A percentile compares a stretch with the other conserved stretches of the same genome.
Evolutionary conservation across 2,113 vertebrate genomes (phyloP).

Genomic region (Gallinago paraguaiae): DNA sequence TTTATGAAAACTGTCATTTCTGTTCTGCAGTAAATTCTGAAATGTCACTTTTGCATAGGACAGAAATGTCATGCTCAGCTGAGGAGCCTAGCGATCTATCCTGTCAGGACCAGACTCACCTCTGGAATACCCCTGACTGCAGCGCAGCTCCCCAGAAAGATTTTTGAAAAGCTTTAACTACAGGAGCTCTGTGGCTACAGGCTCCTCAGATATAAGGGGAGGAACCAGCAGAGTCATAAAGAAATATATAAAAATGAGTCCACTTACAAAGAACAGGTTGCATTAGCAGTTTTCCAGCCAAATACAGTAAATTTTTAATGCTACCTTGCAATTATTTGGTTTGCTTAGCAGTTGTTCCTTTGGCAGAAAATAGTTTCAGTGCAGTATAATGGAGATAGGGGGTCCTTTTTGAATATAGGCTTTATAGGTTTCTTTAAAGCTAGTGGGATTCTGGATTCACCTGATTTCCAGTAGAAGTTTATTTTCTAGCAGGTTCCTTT

Average conservation of each 20-base stretch:
- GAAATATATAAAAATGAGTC: neutral
- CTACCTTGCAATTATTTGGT: neutral
- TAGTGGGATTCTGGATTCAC: neutral
- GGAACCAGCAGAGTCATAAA: neutral
- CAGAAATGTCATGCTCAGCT: neutral
- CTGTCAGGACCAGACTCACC: neutral
- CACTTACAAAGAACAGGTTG: neutral
- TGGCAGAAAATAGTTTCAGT: neutral
- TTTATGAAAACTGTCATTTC: neutral
- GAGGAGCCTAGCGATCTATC: neutral
- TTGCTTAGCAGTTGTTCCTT: neutral
- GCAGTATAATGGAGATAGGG: neutral
- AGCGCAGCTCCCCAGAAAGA: neutral
- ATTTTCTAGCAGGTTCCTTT: neutral
- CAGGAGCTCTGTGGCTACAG: neutral
- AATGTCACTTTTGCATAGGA: neutral
- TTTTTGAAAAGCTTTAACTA: neutral
- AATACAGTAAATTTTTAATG: neutral
- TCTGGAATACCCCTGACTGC: neutral
- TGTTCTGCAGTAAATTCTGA: neutral
- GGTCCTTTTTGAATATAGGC: neutral
- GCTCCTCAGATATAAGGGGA: neutral
- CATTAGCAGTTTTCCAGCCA: neutral
- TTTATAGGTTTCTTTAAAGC: neutral
- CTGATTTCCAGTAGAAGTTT: neutral